phyloP scores from a whole-genome alignment of 2,113 vertebrate genomes.

The Tachysurus fulvidraco region DNA sequence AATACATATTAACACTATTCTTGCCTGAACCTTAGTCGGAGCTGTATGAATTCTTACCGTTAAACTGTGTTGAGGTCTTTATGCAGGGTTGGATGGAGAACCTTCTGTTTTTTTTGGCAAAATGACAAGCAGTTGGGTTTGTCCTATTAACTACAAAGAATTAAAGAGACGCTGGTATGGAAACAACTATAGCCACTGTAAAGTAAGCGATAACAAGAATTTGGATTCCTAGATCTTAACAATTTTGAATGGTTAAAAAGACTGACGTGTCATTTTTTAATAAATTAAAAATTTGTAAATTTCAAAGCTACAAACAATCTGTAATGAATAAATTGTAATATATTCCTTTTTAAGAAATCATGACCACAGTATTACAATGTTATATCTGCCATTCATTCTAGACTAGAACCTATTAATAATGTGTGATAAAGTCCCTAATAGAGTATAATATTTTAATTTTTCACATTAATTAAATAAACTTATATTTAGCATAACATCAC shows the following conservation, averaged over 20 bases:
- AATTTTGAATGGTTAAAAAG: neutral
- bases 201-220: neutral
- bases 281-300: neutral
- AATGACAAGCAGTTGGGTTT: neutral
- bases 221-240: neutral
- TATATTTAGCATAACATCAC: too few relatives aligned
- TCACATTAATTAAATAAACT: too few relatives aligned
- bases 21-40: neutral
- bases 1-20: neutral
- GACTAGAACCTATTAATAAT: neutral
- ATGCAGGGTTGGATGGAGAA: neutral
- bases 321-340: neutral
- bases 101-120: neutral
- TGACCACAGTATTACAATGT: neutral
- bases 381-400: neutral
- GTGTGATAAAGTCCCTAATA: too few relatives aligned
- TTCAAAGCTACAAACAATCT: neutral
- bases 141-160: neutral
- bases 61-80: neutral
- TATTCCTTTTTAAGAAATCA: neutral
- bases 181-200: neutral
- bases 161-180: neutral
- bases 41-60: neutral
- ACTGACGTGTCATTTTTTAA: neutral
- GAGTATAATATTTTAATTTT: neutral